Evolutionary conservation across 2,888 invertebrate species (phyloP), one percentile per base, ranked within the genome.

Genomic region (Dermolepida albohirtum): DNA sequence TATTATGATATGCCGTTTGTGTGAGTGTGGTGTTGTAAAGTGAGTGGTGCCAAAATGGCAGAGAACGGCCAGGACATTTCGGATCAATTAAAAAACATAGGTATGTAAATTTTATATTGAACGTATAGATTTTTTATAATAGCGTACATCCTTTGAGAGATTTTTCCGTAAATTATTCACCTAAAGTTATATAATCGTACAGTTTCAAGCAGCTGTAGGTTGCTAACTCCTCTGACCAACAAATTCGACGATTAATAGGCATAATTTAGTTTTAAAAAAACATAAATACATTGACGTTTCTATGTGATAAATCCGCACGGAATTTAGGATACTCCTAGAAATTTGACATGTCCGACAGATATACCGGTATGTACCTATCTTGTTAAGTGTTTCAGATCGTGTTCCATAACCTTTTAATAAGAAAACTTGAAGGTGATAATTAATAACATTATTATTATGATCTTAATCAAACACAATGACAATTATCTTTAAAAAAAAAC

Each of bases 51-150:
- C 79, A 83, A 82, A 82, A 83, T 83, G 83, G 82, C 83, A 82
- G 83, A 83, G 82, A 83, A 81, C 80, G 81, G 78, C 79, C 81
- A 81, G 79, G 80, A 81, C 75, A 79, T 79, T 77, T 77, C 76
- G 73, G 80, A 82, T 77, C 81, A 82, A 78, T 75, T 80, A 71
- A 83, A 81, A 80, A 78, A 79, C 74, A 75, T 81, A 81, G 83
- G 83, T 83, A 80, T 78, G 80, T 75, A 22, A 43, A 75, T 69
- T 73, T 65, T 74, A 68, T 27, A 14, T 59, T 59, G 10, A 44
- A n/a, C 47, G 27, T 59, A 41, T 16, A 43, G 57, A 47, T 62
- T 67, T 64, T 41, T 16, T 14, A 16, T 16, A 12, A 6, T 17
- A 10, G 10, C 16, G 29, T 44, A 34, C 10, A 10, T 12, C 27